A percentile compares a stretch with the other conserved stretches of the same genome.
Conservation (phyloP, 2,113 vertebrate genomes). For the Actenoides lindsayi region DNA sequence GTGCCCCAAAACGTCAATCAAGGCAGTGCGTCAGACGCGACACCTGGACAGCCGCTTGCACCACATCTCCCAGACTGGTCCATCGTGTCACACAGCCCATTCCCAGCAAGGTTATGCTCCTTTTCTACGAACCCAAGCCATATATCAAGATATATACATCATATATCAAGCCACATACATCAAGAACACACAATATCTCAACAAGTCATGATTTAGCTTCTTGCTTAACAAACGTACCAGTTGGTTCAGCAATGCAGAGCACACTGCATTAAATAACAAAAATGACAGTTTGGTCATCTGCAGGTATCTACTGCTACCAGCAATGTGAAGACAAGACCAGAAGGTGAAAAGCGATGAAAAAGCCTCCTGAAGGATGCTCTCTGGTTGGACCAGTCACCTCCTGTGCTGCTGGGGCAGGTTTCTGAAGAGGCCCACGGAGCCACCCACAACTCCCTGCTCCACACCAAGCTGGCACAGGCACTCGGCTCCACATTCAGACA, state of each 20-base stretch:
- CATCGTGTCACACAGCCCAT: not conserved
- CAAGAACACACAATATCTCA: not conserved
- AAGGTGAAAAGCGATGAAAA: fast-evolving
- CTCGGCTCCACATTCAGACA: not conserved
- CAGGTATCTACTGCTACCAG: not conserved
- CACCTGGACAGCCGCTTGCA: not conserved
- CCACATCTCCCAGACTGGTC: not conserved
- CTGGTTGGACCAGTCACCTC: fast-evolving
- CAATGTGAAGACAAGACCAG: not conserved
- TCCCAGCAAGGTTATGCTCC: not conserved
- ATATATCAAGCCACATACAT: no score
- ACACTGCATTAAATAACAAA: not conserved
- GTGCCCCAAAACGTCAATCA: not conserved
- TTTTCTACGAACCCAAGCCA: not conserved
- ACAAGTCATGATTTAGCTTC: not conserved
- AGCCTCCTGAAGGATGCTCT: not conserved
- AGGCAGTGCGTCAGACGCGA: not conserved
- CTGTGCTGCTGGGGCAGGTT: not conserved
- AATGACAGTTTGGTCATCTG: not conserved
- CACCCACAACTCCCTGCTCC: not conserved
- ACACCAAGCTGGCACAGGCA: not conserved
- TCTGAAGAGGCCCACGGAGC: not conserved
- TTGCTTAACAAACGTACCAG: not conserved
- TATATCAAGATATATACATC: no score
- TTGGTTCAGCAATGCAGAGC: not conserved